Percentiles rank a stretch among this genome's conserved stretches.
Evolutionary conservation across 2,888 invertebrate genomes (phyloP).

Genomic region (Chorisops tibialis): DNA sequence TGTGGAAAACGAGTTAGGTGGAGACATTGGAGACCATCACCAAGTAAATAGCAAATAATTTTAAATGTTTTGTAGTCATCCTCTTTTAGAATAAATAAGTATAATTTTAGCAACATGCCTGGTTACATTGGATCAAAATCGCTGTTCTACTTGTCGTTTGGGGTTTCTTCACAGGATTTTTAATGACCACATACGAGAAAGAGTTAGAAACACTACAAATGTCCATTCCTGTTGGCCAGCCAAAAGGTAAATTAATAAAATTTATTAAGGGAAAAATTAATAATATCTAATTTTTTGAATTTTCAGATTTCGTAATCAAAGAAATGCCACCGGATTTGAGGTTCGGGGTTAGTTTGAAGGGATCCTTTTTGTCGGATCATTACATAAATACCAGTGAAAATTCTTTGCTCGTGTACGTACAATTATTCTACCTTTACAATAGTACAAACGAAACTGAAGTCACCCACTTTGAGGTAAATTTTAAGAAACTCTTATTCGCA

Average conservation of each 20-base stretch:
- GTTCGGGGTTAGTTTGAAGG: constrained; percentile 58
- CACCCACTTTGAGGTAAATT: constrained; percentile 18
- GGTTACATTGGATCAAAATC: constrained; percentile 53
- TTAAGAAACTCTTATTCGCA: neutral
- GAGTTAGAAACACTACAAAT: constrained; percentile 61
- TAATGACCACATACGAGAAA: constrained; percentile 68
- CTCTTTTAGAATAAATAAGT: too few species aligned
- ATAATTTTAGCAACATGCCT: constrained; percentile 37
- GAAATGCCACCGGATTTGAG: constrained; percentile 48
- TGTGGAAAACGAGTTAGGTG: neutral
- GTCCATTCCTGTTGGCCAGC: constrained; percentile 56
- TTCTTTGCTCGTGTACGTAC: constrained; percentile 55
- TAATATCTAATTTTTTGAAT: constrained; percentile 37
- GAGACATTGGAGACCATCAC: neutral
- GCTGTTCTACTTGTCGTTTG: constrained; percentile 60
- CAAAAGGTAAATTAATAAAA: constrained; percentile 42
- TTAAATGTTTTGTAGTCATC: neutral
- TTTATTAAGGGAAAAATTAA: constrained; percentile 5
- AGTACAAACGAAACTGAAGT: constrained; percentile 31
- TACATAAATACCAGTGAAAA: constrained; percentile 54
- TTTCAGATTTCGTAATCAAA: constrained; percentile 30
- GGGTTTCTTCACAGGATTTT: constrained; percentile 64
- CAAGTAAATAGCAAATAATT: neutral
- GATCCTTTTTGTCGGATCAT: constrained; percentile 58
- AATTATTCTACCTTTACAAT: constrained; percentile 39